Evolutionary conservation across 37 sponge, comb jelly and placozoan genomes (phyloP), one percentile per base, ranked within the genome.

Genomic region (Cliona cf. orientalis): DNA sequence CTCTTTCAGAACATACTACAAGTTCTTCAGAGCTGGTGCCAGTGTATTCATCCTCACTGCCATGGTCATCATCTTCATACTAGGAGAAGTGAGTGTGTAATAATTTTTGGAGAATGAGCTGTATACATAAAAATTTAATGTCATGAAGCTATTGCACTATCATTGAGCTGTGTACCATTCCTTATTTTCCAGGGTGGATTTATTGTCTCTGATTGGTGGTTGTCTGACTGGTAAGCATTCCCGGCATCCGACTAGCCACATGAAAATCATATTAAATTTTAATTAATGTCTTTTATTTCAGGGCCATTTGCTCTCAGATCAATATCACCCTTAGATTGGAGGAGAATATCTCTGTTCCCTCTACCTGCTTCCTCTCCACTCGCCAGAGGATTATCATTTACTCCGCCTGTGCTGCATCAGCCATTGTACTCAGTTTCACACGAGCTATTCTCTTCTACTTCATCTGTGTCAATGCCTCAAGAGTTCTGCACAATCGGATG

Each of bases 191-290:
- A 91, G 91, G 84, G 12, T 2, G 78, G 60, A 28, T 45, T 82
- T 33, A 74, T 86, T 14, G 38, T 82, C 0, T 60, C 84, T 56
- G 91, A 91, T 55, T 91, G 91, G 91, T 91, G 87, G 87, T n/a
- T 91, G 21, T 65, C 91, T 34, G 80, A 86, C 31, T 86, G 87
- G 91, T 91, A 81, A 66, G n/a, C n/a, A n/a, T n/a, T 49, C 9
- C 53, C 9, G 14, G 9, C 14, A 49, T 49, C 9, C 14, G 14
- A 49, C 53, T 49, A 49, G n/a, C n/a, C n/a, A n/a, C n/a, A n/a
- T n/a, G n/a, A n/a, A n/a, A n/a, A n/a, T n/a, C n/a, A n/a, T n/a
- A n/a, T n/a, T n/a, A n/a, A n/a, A n/a, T n/a, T n/a, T n/a, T n/a
- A n/a, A n/a, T n/a, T n/a, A n/a, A n/a, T n/a, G n/a, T n/a, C n/a